Evolutionary conservation across 2,888 invertebrate genomes (phyloP), one percentile per base, ranked within the genome.

Genomic region (Deilephila elpenor): DNA sequence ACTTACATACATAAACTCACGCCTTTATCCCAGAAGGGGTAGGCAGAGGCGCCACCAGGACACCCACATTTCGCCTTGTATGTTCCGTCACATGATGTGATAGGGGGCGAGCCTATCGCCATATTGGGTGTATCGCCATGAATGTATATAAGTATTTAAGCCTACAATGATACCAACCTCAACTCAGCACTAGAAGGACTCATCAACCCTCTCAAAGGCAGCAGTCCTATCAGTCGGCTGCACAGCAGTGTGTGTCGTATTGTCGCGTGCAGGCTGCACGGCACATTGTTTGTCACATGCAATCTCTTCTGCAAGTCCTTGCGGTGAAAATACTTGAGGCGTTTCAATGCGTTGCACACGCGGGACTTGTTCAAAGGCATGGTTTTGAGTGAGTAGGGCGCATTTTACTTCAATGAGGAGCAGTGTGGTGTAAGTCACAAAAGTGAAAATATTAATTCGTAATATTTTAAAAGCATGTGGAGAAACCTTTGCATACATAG

Each of bases 151-250:
- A 1, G 25, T 25, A 25, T 25, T 25, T 25, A 51, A 51, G 8
- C 7, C 51, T 51, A 51, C 32, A 32, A 5, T 3, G 32, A 51
- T 32, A 72, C 74, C 78, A 77, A 87, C 88, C 81, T 85, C 1
- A 89, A 72, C 0, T 81, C 76, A 6, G 77, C 64, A 72, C 85
- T 86, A 0, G 74, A 75, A 0, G 77, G 56, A 29, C 74, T 79
- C 0, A 71, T 81, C 0, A 90, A 75, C 0, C 89, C 90, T 59
- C 78, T 71, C 5, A 89, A 44, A 4, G 90, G 90, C 0, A 89
- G 64, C 0, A 89, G 59, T 0, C 90, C 89, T 75, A 89, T 77
- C 0, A 85, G 37, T 7, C 88, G 81, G 17, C 86, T 83, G 51
- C 82, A 81, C 14, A 86, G 76, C 29, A 89, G 70, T 0, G 86